Evolutionary conservation across 2,888 invertebrate species (phyloP), one percentile per base, ranked within the genome.

Genomic region (Lasioglossum lativentre): DNA sequence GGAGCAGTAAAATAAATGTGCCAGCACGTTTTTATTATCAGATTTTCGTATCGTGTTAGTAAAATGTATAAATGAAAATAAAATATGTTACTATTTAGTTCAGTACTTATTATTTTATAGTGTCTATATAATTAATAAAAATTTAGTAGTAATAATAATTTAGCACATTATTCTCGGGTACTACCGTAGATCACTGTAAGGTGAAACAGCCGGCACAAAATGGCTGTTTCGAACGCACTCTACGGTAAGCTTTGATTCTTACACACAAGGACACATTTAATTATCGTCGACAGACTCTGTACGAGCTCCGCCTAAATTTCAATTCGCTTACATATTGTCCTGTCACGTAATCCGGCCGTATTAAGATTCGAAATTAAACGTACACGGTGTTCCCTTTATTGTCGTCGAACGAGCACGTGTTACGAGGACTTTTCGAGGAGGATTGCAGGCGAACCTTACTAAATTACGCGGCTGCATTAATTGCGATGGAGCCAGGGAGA

Each of bases 401-500:
- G 73, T 85, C 75, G 63, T n/a, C 47, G 80, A 76, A 73, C 79
- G 68, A 84, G 76, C 75, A 70, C 80, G 73, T 79, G 85, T 80
- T 84, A 78, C 72, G 68, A 27, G 56, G 38, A 38, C 42, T 30
- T 42, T 82, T 59, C 79, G 42, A 42, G 59, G 75, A 30, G 75
- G 86, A 86, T 86, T 86, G 83, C 75, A 73, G 34, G 38, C 52
- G 63, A 72, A 74, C 59, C 56, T 86, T 76, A 70, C 80, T 80
- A 81, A 74, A 78, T 85, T 89, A 89, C 82, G 59, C 72, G 68
- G 45, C 68, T 72, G 80, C 80, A 84, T 84, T 89, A 88, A 88
- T 74, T 82, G 75, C 82, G 63, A 88, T 85, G 80, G 77, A 75
- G 80, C 30, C 30, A 10, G 16, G 72, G 19, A 83, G 27, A n/a